Percentiles rank a stretch among this genome's conserved stretches.
These are phyloP conservation scores for Zingel zingel DNA, from an alignment of 2,113 vertebrate genomes.

Conservation along the genomic window DNA sequence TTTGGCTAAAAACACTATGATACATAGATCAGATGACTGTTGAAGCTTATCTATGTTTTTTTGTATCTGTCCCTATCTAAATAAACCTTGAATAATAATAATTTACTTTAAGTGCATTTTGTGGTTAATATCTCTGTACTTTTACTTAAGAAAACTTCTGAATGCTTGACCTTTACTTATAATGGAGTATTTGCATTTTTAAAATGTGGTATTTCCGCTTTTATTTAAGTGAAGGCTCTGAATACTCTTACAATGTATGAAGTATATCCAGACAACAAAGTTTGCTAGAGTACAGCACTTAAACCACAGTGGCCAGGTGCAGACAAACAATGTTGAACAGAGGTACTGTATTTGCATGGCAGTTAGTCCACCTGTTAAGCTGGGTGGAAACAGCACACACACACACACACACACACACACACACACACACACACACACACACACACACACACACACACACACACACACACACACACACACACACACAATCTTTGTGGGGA, in stretches of 20 bases:
- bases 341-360: conserved; percentile 58
- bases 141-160: background rate
- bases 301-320: background rate
- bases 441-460: no score
- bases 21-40: no score
- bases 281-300: background rate
- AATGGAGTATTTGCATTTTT: background rate
- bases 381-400: background rate
- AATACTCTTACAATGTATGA: background rate
- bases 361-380: conserved; percentile 62
- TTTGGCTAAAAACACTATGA: no score
- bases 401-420: no score
- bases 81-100: no score
- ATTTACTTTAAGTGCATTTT: background rate
- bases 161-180: background rate
- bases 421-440: no score
- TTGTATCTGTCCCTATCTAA: no score
- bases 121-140: background rate
- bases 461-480: no score
- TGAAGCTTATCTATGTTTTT: no score
- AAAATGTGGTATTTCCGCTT: background rate
- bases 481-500: no score
- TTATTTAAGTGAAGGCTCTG: background rate
- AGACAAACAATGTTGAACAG: conserved; percentile 23
- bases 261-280: background rate